Evolutionary conservation across 2,888 invertebrate genomes (phyloP), one percentile per base, ranked within the genome.

Genomic region (Xanthostigma xanthostigma): DNA sequence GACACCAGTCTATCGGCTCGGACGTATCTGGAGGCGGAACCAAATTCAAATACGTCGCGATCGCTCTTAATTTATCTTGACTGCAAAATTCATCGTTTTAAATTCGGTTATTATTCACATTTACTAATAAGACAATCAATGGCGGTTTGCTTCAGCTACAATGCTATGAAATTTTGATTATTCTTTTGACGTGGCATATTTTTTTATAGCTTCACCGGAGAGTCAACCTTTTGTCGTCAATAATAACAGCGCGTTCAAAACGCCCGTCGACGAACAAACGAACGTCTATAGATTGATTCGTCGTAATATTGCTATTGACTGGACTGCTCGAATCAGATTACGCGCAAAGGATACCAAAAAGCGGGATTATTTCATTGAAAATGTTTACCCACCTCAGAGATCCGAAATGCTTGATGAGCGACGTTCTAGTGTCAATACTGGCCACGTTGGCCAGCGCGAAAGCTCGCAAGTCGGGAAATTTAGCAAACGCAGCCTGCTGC

Each of bases 401-500:
- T 10, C 81, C 81, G 64, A 98, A 94, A 67, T 94, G 88, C 62
- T 91, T 90, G 51, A 80, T 69, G 27, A 95, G 70, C 12, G 81
- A 76, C 49, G 86, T 84, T 54, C 94, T 75, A 0, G 88, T 90
- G 62, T 98, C 95, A n/a, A 98, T 88, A 58, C 84, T 87, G 1
- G 92, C 92, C 11, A 98, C 95, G 68, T 95, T 97, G 0, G 92
- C 81, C 36, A 98, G 69, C 0, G 94, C 81, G 68, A 98, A 96
- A 54, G 83, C 76, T 41, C 84, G 73, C 48, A 97, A 67, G 56
- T 92, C 82, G 6, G 87, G 81, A 65, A 92, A 95, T 63, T 93
- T 88, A 1, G 88, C 84, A 67, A 94, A 98, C 0, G 91, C 87
- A 0, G 92, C 93, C 72, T 87, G 89, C 84, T 95, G 70, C 46